These are phyloP conservation scores for Elysia crispata DNA, from an alignment of 2,888 invertebrate genomes.

Conservation along the genomic window DNA sequence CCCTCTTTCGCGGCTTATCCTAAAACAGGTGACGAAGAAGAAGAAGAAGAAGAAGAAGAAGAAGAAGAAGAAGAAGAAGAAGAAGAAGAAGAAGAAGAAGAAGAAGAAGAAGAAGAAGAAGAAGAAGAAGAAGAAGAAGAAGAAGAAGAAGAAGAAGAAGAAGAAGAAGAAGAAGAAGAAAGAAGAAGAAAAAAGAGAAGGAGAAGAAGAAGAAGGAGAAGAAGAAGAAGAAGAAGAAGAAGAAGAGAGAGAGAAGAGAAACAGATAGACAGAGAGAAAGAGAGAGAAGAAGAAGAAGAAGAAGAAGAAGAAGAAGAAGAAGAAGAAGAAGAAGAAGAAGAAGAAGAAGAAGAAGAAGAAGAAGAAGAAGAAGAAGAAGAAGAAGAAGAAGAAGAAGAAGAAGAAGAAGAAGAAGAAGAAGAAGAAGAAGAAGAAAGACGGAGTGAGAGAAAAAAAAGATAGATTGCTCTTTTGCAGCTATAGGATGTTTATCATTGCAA, in stretches of 20 bases:
- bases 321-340: background rate
- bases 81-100: slow-evolving; percentile 20
- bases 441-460: too few relatives aligned
- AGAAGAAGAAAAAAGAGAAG: too few relatives aligned
- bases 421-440: background rate
- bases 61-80: too few relatives aligned
- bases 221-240: too few relatives aligned
- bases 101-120: slow-evolving; percentile 11
- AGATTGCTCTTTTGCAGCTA: too few relatives aligned
- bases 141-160: background rate
- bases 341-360: background rate
- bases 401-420: background rate
- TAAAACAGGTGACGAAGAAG: too few relatives aligned
- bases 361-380: slow-evolving; percentile 5
- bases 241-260: background rate
- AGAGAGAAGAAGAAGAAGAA: background rate
- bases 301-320: slow-evolving; percentile 27
- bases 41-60: background rate
- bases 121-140: background rate
- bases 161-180: slow-evolving; percentile 22
- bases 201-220: too few relatives aligned
- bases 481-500: too few relatives aligned
- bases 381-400: slow-evolving; percentile 10
- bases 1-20: too few relatives aligned
- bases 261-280: background rate